phyloP scores from a whole-genome alignment of 2,888 invertebrate species.

The Crossocerus cetratus region DNA sequence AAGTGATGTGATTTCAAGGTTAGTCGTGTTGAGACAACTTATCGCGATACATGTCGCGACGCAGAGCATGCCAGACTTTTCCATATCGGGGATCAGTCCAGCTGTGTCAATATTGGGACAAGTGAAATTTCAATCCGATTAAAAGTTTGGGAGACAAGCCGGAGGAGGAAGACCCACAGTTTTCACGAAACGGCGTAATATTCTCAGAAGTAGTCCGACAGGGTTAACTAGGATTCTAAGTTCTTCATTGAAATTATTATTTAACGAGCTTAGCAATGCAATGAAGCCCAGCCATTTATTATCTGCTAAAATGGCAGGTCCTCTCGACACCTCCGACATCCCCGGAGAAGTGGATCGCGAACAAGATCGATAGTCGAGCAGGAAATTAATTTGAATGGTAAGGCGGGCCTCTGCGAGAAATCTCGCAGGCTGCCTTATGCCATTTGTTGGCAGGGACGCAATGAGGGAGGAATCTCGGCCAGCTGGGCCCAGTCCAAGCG shows the following conservation, averaged over 20 bases:
- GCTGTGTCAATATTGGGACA: conserved; percentile 3
- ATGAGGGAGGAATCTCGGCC: conserved; percentile 65
- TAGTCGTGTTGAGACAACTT: no score
- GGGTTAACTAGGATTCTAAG: no score
- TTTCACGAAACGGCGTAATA: no score
- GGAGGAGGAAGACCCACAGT: not conserved
- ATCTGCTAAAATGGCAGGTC: no score
- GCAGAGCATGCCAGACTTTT: no score
- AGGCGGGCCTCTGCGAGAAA: conserved; percentile 39
- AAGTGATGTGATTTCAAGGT: no score
- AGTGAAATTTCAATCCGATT: not conserved
- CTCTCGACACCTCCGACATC: no score
- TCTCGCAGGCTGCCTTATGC: conserved; percentile 49
- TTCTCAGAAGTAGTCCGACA: no score
- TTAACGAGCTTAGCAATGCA: no score
- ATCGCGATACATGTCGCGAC: no score
- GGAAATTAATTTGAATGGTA: conserved; percentile 38
- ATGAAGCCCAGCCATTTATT: no score
- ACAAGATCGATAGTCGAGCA: conserved; percentile 25
- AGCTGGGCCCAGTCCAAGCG: conserved; percentile 71
- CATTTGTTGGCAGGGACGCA: conserved; percentile 65
- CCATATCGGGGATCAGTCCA: not conserved
- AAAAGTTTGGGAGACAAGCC: not conserved
- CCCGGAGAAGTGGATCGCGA: not conserved
- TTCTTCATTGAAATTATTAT: no score